Evolutionary conservation across 2,888 invertebrate species (phyloP), one percentile per base, ranked within the genome.

Genomic region (Isotomurus palustris): DNA sequence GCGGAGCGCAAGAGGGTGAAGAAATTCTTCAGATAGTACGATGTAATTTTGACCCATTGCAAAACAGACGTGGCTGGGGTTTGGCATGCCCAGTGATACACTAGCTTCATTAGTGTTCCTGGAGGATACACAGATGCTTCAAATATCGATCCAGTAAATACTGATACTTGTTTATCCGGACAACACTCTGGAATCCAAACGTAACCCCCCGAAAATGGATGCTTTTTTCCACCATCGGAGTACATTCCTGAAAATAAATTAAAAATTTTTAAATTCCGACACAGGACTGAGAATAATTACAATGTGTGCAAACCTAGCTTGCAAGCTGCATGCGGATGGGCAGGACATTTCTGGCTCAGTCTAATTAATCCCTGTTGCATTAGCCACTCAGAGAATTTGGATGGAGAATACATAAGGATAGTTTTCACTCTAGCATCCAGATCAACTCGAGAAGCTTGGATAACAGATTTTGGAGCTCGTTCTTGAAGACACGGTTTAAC

Each of bases 41-140:
- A 86, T 54, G 86, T 83, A 1, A 87, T 89, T 75, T 83, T 83
- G 0, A 91, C 91, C 92, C 91, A 92, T 62, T 88, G 88, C 0
- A 88, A 84, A 0, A 91, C 89, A 72, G 91, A 92, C 69, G 87
- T 86, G 0, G 91, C 87, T 66, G 87, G 88, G 0, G 92, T 91
- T 74, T 92, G 91, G 68, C 91, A 91, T 0, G 89, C 83, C 92
- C 92, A 92, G 74, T 91, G 91, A 76, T 92, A 92, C 51, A 92
- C 82, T 0, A 92, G 78, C 72, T 91, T 91, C 1, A 92, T 76
- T 8, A 91, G 78, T 0, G 88, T 85, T 32, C 86, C 86, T 0
- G 92, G 91, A 0, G 88, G 86, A 76, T 91, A 87, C 0, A 87
- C 85, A 2, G 89, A 86, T 0, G 87, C 87, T 76, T 91, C 91